Conservation (phyloP, 2,888 invertebrate species). For the Melinaea marsaeus region DNA sequence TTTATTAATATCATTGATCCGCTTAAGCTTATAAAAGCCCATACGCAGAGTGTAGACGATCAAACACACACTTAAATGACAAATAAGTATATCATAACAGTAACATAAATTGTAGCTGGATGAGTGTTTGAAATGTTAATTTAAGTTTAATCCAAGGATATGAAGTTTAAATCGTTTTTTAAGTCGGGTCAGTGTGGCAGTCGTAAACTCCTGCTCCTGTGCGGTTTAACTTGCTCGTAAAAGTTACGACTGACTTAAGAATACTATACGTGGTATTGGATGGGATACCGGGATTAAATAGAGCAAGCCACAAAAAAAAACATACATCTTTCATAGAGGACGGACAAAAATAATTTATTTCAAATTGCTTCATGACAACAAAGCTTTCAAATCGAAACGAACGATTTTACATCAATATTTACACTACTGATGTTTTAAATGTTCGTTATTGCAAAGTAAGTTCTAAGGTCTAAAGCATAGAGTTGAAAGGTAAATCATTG, state of each 20-base stretch:
- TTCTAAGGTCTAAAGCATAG: neutral
- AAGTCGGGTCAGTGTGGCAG: constrained; percentile 5
- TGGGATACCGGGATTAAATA: neutral
- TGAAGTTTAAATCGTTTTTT: constrained; percentile 5
- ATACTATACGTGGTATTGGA: constrained; percentile 1
- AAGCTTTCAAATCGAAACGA: constrained; percentile 11
- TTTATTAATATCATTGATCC: no score
- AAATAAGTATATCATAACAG: constrained; percentile 5
- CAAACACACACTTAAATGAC: constrained; percentile 10
- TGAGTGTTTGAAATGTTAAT: neutral
- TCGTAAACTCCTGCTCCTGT: constrained; percentile 17
- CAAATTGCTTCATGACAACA: neutral
- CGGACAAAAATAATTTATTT: neutral
- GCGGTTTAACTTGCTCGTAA: constrained; percentile 26
- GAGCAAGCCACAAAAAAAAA: neutral
- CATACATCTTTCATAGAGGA: neutral
- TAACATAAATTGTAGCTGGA: no score
- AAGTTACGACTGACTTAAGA: constrained; percentile 27
- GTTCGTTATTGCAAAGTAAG: neutral
- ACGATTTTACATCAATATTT: constrained; percentile 16
- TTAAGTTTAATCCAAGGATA: neutral
- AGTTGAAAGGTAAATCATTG: neutral
- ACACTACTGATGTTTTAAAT: neutral
- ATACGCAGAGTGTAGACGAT: neutral
- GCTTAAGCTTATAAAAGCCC: no score